Base-by-base conservation (phyloP, 2,888 invertebrate species). In the Pristionchus mayeri region DNA sequence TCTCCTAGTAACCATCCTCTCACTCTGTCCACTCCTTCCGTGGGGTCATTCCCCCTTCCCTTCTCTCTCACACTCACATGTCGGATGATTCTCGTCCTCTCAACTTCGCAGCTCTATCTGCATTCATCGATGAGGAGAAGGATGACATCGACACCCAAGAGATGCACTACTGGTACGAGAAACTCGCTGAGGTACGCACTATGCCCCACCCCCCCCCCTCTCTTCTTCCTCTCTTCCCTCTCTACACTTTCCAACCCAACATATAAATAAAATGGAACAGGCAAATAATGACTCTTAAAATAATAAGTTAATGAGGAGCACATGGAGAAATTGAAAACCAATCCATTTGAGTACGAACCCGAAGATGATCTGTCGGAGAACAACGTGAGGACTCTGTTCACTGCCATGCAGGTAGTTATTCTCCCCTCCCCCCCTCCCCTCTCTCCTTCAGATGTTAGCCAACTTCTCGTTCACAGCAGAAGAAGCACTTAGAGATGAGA, bases 391-490 rank as follows among this genome's bases (percentile, higher is more conserved):
- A 48, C 50, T 24, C 44, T 82, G 21, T 82, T 82, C 27, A 44
- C 44, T n/a, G 82, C 67, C 11, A 82, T 82, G 82, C 44, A 82
- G 50, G 82, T 67, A 48, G 24, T 40, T 24, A 50, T n/a, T 78
- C 52, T 37, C 48, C 16, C 21, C 16, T n/a, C n/a, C n/a, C n/a
- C n/a, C n/a, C n/a, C n/a, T n/a, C n/a, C n/a, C n/a, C n/a, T n/a
- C n/a, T n/a, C n/a, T 40, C 37, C 16, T 57, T 54, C n/a, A 80
- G 80, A 40, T 57, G 13, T n/a, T 82, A 9, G 63, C 82, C 27
- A 82, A 75, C 63, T 87, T 84, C 84, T 86, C 87, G 24, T 89
- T 89, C 86, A 90, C 91, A 3, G 88, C 89, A 11, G 90, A 90
- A 1, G 92, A 92, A 84, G 92, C 90, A 67, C 84, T 92, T 60